Percentiles rank a stretch among this genome's conserved stretches.
Conservation (phyloP, 2,113 vertebrate species). For the Rhynchopsitta pachyrhyncha region DNA sequence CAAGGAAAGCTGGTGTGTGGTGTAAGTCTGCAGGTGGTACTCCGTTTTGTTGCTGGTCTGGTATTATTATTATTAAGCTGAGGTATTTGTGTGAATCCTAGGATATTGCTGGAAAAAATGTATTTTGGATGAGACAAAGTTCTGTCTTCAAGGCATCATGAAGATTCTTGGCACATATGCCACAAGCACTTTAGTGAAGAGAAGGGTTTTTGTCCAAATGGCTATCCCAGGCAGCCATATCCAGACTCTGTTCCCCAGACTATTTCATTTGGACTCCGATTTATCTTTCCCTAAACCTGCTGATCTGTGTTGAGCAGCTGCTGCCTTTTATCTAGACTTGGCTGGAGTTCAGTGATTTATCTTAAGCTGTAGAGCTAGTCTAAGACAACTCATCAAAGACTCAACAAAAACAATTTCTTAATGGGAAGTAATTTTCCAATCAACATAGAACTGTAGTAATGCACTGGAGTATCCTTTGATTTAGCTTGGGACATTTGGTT, state of each 20-base stretch:
- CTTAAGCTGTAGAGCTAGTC: background rate
- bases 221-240: too few relatives aligned
- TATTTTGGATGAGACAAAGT: background rate
- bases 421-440: conserved; percentile 53
- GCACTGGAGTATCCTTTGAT: background rate
- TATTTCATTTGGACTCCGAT: background rate
- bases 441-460: background rate
- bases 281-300: background rate
- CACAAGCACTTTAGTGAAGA: background rate
- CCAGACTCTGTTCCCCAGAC: background rate
- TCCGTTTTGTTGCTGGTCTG: background rate
- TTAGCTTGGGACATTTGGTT: background rate
- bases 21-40: background rate
- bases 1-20: background rate
- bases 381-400: conserved; percentile 15
- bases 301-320: conserved; percentile 11
- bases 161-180: background rate
- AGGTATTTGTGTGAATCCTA: background rate
- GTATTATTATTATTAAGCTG: background rate
- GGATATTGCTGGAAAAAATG: rapidly evolving
- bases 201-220: background rate
- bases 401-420: conserved; percentile 26
- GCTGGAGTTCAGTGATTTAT: background rate
- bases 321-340: conserved; percentile 15
- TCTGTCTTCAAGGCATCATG: background rate